Evolutionary conservation across 2,888 invertebrate genomes (phyloP).

Genomic region (Caradrina clavipalpis): DNA sequence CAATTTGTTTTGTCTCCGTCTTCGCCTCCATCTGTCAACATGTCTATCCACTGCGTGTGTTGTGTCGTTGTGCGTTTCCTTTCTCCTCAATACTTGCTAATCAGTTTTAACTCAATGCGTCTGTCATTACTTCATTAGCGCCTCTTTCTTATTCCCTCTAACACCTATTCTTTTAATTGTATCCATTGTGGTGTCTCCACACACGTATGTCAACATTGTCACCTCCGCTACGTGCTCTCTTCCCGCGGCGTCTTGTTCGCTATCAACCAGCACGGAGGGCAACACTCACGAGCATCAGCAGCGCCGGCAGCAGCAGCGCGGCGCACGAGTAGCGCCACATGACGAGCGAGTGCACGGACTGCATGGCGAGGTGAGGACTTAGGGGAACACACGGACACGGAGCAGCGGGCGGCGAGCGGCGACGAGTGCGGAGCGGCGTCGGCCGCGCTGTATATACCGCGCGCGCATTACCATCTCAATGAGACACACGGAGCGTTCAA

Average conservation of each 20-base stretch:
- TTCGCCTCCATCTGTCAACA: no score
- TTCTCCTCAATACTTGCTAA: no score
- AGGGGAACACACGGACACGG: background rate
- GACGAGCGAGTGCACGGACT: background rate
- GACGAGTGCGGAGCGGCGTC: slow-evolving; percentile 6
- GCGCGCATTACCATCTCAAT: slow-evolving; percentile 48
- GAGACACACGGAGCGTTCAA: background rate
- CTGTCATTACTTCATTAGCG: no score
- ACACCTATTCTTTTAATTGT: no score
- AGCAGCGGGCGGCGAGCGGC: background rate
- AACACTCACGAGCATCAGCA: slow-evolving; percentile 7
- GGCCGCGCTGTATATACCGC: slow-evolving; percentile 29
- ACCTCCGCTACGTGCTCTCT: background rate
- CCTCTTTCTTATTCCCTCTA: no score
- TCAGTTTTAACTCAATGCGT: background rate
- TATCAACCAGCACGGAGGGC: no score
- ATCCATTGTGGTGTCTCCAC: background rate
- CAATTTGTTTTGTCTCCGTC: no score
- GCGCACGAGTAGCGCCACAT: slow-evolving; percentile 24
- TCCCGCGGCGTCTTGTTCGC: background rate
- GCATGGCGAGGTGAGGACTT: background rate
- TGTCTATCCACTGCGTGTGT: no score
- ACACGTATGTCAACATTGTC: no score
- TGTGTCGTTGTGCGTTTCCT: no score
- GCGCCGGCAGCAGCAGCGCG: slow-evolving; percentile 37